Base-by-base conservation (phyloP, 2,888 invertebrate genomes). In the Quadroppia sp. region DNA sequence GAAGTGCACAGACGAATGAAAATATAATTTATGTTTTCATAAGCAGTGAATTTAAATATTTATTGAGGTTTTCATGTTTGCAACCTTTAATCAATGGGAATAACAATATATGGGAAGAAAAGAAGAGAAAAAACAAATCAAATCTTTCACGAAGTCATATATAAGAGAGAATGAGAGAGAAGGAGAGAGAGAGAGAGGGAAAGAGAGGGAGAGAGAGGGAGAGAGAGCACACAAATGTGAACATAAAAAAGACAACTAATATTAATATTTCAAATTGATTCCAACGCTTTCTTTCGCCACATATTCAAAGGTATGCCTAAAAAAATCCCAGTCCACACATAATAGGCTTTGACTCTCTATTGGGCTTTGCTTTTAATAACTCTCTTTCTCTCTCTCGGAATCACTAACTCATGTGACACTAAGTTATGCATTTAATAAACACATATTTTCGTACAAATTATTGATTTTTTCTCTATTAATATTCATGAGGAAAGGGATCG, bases 81-180 rank as follows among this genome's bases (percentile, higher is more conserved):
- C 59, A 64, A 64, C 64, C 36, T 64, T 64, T 64, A 64, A 64
- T 64, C 36, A 64, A 64, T 64, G 20, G 4, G n/a, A 64, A 64
- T 64, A 64, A 64, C 36, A 64, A 64, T 59, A 25, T 15, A 30
- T 30, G 59, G 9, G 15, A 59, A 23, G 20, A 53, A n/a, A 20
- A n/a, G 48, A 48, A 3, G 23, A 30, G 28, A 32, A 30, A 59
- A 64, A 64, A 64, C 64, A 64, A 64, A 64, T 64, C 64, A 32
- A 36, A 64, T 20, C 40, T 13, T 36, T 64, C 64, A 64, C 64
- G 64, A 64, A 32, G 32, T 32, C 64, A n/a, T 59, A 59, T 59
- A 59, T 30, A 30, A n/a, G n/a, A n/a, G n/a, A n/a, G n/a, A n/a
- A n/a, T n/a, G n/a, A n/a, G n/a, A n/a, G n/a, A n/a, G n/a, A n/a